Conservation (phyloP, 2,888 invertebrate species). For the Cistogaster globosa region DNA sequence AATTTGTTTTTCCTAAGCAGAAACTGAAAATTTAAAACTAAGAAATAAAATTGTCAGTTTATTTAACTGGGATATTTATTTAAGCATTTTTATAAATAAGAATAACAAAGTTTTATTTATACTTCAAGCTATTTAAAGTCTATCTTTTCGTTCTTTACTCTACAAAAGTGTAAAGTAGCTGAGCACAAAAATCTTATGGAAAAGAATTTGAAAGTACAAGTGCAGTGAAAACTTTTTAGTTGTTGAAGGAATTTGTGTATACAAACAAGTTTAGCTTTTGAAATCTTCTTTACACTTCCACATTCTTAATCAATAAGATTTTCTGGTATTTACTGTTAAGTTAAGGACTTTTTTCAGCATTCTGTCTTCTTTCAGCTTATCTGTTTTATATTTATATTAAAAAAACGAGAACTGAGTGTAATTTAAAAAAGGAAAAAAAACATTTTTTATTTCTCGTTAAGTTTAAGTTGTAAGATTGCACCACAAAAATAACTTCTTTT, state of each 20-base stretch:
- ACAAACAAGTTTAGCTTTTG: slow-evolving; percentile 41
- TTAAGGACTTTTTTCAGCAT: slow-evolving; percentile 15
- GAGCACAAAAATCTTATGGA: slow-evolving; percentile 1
- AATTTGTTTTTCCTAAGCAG: no score
- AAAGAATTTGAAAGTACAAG: slow-evolving; percentile 20
- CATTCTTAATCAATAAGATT: slow-evolving; percentile 67
- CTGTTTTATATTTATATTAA: neutral
- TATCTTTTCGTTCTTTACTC: slow-evolving; percentile 6
- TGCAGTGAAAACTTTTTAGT: slow-evolving; percentile 50
- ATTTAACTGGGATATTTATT: slow-evolving; percentile 17
- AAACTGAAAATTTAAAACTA: no score
- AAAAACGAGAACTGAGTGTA: slow-evolving; percentile 1
- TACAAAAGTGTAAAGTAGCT: slow-evolving; percentile 25
- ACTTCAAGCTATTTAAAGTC: slow-evolving; percentile 6
- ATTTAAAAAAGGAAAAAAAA: neutral
- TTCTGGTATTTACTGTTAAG: slow-evolving; percentile 56
- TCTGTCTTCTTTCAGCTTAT: neutral
- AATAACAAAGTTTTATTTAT: neutral
- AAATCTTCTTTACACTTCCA: slow-evolving; percentile 39
- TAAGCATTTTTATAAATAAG: neutral
- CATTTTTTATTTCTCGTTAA: neutral
- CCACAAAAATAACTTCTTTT: slow-evolving; percentile 11
- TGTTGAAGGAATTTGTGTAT: slow-evolving; percentile 53
- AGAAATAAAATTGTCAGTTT: no score
- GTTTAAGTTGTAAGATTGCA: neutral